Percentiles rank a stretch among this genome's conserved stretches.
These are phyloP conservation scores for Eucidaris tribuloides DNA, from an alignment of 35 echinoderm and acorn worm genomes.

Conservation along the genomic window DNA sequence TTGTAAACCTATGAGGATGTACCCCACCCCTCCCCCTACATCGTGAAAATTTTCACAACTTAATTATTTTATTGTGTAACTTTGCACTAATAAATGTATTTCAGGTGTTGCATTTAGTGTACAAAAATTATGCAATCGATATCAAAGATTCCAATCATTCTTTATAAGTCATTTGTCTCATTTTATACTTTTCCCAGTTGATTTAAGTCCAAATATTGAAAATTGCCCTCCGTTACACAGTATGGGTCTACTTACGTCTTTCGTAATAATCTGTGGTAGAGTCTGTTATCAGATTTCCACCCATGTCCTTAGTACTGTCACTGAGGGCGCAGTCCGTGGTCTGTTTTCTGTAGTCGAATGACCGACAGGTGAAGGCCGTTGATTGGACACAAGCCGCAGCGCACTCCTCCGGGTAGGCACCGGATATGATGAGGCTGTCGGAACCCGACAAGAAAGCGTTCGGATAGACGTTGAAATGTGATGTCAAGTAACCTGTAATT, in stretches of 20 bases:
- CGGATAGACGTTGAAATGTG: constrained; percentile 66
- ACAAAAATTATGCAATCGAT: too few relatives aligned
- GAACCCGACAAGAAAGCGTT: constrained; percentile 51
- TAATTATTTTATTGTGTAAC: too few relatives aligned
- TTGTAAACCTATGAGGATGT: too few relatives aligned
- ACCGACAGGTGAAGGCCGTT: constrained; percentile 68
- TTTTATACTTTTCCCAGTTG: too few relatives aligned
- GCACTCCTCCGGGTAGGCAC: constrained; percentile 88
- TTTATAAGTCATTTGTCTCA: too few relatives aligned
- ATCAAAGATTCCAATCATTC: too few relatives aligned
- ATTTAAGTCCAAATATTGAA: too few relatives aligned
- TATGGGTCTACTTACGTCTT: constrained; percentile 71
- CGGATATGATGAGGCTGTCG: constrained; percentile 35
- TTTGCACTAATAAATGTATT: too few relatives aligned
- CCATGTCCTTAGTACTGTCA: constrained; percentile 48
- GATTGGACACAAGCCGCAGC: constrained; percentile 56
- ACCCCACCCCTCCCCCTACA: too few relatives aligned
- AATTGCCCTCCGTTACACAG: too few relatives aligned
- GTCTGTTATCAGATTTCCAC: constrained; percentile 5
- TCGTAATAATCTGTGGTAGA: constrained; percentile 62
- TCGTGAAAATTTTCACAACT: too few relatives aligned
- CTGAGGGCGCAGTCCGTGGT: constrained; percentile 67
- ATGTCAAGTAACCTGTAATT: constrained; percentile 66
- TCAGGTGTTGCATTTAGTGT: too few relatives aligned
- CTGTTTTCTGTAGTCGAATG: constrained; percentile 79